These are phyloP conservation scores for Seira ritae DNA, from an alignment of 2,888 invertebrate genomes.

Conservation along the genomic window DNA sequence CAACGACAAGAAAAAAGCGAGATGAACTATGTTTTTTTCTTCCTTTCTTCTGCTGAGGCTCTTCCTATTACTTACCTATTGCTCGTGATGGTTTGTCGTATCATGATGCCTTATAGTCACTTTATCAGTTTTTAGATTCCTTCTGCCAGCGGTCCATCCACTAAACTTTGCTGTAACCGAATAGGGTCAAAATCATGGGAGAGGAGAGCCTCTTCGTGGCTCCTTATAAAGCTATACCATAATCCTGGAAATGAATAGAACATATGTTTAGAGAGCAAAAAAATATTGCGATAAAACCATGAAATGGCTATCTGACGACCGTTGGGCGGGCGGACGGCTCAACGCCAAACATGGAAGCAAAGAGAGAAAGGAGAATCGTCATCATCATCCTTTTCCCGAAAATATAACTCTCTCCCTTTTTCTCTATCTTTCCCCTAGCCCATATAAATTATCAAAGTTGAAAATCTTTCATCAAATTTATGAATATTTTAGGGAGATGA, in stretches of 20 bases:
- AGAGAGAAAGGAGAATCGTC: too few species aligned
- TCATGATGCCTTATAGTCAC: background rate
- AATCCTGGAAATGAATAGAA: background rate
- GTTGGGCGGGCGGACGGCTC: background rate
- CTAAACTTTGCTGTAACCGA: background rate
- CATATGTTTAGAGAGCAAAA: background rate
- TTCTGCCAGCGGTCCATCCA: background rate
- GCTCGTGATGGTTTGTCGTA: background rate
- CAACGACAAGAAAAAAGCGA: conserved; percentile 27
- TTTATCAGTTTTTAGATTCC: conserved; percentile 9
- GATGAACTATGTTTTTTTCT: conserved; percentile 18
- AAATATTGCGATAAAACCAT: background rate
- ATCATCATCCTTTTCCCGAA: too few species aligned
- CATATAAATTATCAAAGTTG: too few species aligned
- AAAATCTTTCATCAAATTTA: conserved; percentile 46
- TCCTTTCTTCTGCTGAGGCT: conserved; percentile 8
- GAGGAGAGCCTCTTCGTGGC: background rate
- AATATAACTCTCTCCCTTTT: too few species aligned
- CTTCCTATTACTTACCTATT: conserved; percentile 19
- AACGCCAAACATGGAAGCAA: background rate
- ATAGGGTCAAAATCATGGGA: background rate
- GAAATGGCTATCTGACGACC: background rate
- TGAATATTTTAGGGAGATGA: conserved; percentile 41
- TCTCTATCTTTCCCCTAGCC: too few species aligned
- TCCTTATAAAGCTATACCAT: background rate